Base-by-base conservation (phyloP, 2,888 invertebrate species). In the Dicranocentrus wangi region DNA sequence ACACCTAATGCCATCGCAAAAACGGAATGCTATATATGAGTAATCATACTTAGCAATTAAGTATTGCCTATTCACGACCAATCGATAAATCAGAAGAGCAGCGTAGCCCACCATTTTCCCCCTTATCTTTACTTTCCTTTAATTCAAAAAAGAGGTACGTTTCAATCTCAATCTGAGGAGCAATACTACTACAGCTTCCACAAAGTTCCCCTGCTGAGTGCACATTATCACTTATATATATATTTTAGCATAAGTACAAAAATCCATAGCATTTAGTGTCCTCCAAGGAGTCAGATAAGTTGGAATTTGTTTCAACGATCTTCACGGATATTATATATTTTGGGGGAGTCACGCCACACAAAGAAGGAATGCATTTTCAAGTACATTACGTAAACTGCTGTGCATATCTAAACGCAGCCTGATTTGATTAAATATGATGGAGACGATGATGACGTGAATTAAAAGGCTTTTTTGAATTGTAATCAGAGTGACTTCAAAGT, bases 401-500 rank as follows among this genome's bases (percentile, higher is more conserved):
- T 32, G 32, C 32, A 7, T n/a, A n/a, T n/a, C n/a, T n/a, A n/a
- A n/a, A 51, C 60, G 63, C 27, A 60, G 25, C 23, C 55, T 66
- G 77, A 77, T 77, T 77, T 77, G 77, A 69, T 77, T 77, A 69
- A 69, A 69, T 69, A 77, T 77, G 77, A 77, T 77, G 61, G 53
- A 53, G 69, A 68, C 69, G 76, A 68, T 68, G 68, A 53, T 43
- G 68, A 55, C 70, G 42, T 70, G 27, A 61, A 71, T 55, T 42
- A 60, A 71, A 71, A 71, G 25, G 27, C 13, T 25, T 42, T 73
- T 19, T 51, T 28, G 27, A 61, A 28, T 73, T 10, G 19, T 73
- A 73, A 65, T 73, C 75, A 66, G 51, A 21, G 19, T 55, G 25
- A 23, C 17, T 28, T 32, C 32, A 32, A 32, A 32, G 32, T 32